A percentile compares a stretch with the other conserved stretches of the same genome.
Evolutionary conservation across 2,888 invertebrate species (phyloP).

Genomic region (Polia nebulosa): DNA sequence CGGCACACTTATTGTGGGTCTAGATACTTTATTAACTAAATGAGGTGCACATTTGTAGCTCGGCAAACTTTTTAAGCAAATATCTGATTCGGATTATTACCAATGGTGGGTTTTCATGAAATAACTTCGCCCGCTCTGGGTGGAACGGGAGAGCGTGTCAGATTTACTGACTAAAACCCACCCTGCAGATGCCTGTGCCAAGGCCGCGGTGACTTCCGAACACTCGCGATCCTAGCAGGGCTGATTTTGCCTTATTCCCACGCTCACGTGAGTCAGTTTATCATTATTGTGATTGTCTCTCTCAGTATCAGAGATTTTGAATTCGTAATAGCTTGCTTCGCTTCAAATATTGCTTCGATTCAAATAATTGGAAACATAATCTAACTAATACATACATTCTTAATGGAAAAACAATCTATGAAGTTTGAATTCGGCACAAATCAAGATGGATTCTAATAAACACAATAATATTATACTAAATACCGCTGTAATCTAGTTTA

Average conservation of each 20-base stretch:
- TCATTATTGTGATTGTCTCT: neutral
- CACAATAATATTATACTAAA: constrained; percentile 60
- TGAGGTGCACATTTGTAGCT: constrained; percentile 28
- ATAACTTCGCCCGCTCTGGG: too few relatives aligned
- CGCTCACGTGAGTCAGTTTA: neutral
- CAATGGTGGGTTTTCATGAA: too few relatives aligned
- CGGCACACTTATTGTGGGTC: constrained; percentile 33
- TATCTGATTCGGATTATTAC: neutral
- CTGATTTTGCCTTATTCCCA: neutral
- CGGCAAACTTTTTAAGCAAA: neutral
- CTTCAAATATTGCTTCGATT: constrained; percentile 28
- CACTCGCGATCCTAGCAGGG: too few relatives aligned
- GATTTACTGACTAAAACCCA: too few relatives aligned
- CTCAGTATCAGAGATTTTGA: neutral
- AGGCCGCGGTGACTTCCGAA: too few relatives aligned
- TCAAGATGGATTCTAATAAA: constrained; percentile 41
- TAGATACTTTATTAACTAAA: constrained; percentile 27
- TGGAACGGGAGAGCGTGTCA: too few relatives aligned
- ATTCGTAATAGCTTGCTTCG: constrained; percentile 13
- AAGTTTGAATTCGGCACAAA: constrained; percentile 35
- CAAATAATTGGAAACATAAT: constrained; percentile 20
- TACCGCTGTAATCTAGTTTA: constrained; percentile 49
- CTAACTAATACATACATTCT: constrained; percentile 32
- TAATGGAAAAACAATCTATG: constrained; percentile 43
- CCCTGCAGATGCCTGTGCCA: too few relatives aligned